These are phyloP conservation scores for Exocentrus adspersus DNA, from an alignment of 2,888 invertebrate genomes.

Conservation along the genomic window DNA sequence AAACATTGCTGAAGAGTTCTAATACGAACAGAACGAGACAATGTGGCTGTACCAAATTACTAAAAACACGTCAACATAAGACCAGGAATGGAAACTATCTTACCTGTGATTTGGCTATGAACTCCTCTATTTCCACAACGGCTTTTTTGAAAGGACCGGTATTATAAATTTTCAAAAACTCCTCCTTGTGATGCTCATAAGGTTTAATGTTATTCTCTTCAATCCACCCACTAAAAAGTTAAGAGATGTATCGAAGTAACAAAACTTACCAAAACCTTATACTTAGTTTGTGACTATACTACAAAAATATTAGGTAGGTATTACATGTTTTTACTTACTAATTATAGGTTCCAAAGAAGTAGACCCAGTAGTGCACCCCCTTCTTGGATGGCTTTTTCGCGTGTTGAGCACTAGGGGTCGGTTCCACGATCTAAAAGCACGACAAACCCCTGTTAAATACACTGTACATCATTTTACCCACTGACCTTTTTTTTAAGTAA, in stretches of 20 bases:
- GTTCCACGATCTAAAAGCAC: slow-evolving; percentile 80
- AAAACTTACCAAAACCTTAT: too few relatives aligned
- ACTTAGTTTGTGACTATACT: too few relatives aligned
- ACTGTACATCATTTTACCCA: too few relatives aligned
- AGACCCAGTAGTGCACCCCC: slow-evolving; percentile 84
- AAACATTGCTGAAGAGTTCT: too few relatives aligned
- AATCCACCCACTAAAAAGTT: slow-evolving; percentile 91
- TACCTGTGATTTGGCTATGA: slow-evolving; percentile 71
- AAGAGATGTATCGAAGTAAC: too few relatives aligned
- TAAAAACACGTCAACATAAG: too few relatives aligned
- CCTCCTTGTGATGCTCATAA: slow-evolving; percentile 82
- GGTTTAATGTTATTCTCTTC: slow-evolving; percentile 85
- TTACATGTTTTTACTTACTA: slow-evolving; percentile 83
- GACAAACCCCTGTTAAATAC: too few relatives aligned
- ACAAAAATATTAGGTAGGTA: too few relatives aligned
- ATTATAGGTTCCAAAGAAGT: slow-evolving; percentile 94
- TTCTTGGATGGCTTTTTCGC: slow-evolving; percentile 80
- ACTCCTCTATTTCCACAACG: slow-evolving; percentile 81
- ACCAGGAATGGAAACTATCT: too few relatives aligned
- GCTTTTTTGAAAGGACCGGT: slow-evolving; percentile 82
- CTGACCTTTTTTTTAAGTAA: too few relatives aligned
- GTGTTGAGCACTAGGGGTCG: slow-evolving; percentile 77
- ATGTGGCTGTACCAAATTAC: not conserved
- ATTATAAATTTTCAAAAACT: slow-evolving; percentile 79
- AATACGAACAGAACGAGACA: too few relatives aligned